Evolutionary conservation across 30 jellyfish, hydroid and myxozoan species (phyloP).

Genomic region (Nemopilema nomurai): DNA sequence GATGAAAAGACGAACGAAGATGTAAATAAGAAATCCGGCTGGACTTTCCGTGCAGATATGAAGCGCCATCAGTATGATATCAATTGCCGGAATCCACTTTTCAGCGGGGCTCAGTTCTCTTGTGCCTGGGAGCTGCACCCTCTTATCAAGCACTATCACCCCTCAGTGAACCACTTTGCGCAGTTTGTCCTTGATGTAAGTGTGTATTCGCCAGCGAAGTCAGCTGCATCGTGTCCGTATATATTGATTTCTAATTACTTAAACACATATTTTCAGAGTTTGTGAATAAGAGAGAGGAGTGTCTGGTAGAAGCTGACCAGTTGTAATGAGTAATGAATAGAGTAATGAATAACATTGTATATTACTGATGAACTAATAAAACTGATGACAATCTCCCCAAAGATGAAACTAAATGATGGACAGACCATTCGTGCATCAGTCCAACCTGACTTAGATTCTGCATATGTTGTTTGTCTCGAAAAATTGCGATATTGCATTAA

Average conservation of each 20-base stretch:
- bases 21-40: constrained; percentile 28
- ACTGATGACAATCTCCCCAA: too few species aligned
- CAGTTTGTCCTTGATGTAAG: constrained; percentile 68
- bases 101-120: constrained; percentile 91
- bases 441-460: neutral
- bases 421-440: too few species aligned
- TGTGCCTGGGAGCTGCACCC: constrained; percentile 92
- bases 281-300: too few species aligned
- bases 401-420: too few species aligned
- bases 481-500: too few species aligned
- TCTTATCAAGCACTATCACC: constrained; percentile 83
- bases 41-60: constrained; percentile 74
- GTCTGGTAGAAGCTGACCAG: too few species aligned
- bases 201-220: neutral
- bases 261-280: too few species aligned
- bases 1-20: constrained; percentile 10
- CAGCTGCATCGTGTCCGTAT: too few species aligned
- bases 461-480: neutral
- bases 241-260: too few species aligned
- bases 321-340: too few species aligned
- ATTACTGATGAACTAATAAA: too few species aligned
- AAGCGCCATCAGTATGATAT: constrained; percentile 51
- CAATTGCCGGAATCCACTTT: constrained; percentile 81
- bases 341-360: too few species aligned
- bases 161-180: constrained; percentile 85